Base-by-base conservation (phyloP, 2,113 vertebrate species). In the Oncorhynchus mykiss region DNA sequence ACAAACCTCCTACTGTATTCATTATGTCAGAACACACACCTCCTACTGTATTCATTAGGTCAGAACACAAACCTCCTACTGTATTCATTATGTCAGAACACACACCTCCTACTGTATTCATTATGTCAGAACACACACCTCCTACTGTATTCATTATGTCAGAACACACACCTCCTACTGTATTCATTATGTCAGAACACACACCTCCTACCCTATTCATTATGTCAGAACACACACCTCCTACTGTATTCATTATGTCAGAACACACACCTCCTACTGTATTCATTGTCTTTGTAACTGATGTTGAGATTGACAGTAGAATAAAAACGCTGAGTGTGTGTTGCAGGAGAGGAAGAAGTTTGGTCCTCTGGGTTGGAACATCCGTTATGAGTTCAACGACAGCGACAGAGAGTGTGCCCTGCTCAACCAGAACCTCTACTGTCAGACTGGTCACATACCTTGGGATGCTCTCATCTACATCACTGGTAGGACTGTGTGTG, bases 361-460 rank as follows among this genome's bases (percentile, higher is more conserved):
- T 85, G 92, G 85, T 3, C 90, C 94, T 68, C 92, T 94, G 80
- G 93, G 94, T 79, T 96, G 95, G 94, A 97, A 94, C 87, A 96
- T 95, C 73, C 91, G 91, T 77, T 95, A 93, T 77, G 94, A 95
- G 79, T 97, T 96, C 85, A 96, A 86, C 9, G 94, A 93, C 80
- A 93, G 93, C 48, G 95, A 95, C 86, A 92, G 95, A 82, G 95
- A 96, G 83, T 96, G 95, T 70, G 87, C 93, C 70, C 91, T 96
- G 45, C 86, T 96, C 73, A 95, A 94, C 87, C 89, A 95, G 24
- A 94, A 95, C 81, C 88, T 94, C 20, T 93, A 93, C 77, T 95
- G 93, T 78, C 92, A 93, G 74, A 84, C 91, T 57, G 88, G 89
- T 62, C 86, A 79, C 66, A 83, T 96, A 78, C 91, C 92, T 3